Evolutionary conservation across 2,113 vertebrate species (phyloP).

Genomic region (Zosterops japonicus): DNA sequence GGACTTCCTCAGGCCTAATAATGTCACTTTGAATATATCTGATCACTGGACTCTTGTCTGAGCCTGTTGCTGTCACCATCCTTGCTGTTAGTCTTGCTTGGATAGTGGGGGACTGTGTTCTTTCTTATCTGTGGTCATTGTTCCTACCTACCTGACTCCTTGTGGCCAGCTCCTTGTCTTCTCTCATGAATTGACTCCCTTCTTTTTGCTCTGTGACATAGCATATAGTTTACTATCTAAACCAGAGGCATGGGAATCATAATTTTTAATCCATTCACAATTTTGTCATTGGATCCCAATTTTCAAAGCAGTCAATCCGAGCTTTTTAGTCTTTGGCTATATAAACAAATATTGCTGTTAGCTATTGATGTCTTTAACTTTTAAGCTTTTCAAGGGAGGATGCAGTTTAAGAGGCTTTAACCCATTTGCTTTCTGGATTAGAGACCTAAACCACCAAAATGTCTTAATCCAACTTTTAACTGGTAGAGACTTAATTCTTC

Average conservation of each 20-base stretch:
- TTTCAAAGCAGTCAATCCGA: not conserved
- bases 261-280: not conserved
- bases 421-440: not conserved
- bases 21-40: not conserved
- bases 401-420: not conserved
- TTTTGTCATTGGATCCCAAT: not conserved
- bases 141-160: not conserved
- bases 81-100: not conserved
- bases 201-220: not conserved
- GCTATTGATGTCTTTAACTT: not conserved
- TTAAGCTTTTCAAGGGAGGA: not conserved
- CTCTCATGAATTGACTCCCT: not conserved
- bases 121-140: not conserved
- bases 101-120: not conserved
- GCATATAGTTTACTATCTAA: not conserved
- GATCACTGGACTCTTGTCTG: not conserved
- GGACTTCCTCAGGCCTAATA: not conserved
- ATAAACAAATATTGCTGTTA: not conserved
- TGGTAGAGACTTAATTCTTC: not conserved
- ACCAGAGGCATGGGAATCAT: not conserved
- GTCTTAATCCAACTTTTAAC: not conserved
- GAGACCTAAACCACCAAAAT: not conserved
- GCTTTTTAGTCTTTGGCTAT: not conserved
- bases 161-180: not conserved
- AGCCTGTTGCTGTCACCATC: not conserved